Conservation (phyloP, 2,113 vertebrate species). For the Gopherus flavomarginatus region DNA sequence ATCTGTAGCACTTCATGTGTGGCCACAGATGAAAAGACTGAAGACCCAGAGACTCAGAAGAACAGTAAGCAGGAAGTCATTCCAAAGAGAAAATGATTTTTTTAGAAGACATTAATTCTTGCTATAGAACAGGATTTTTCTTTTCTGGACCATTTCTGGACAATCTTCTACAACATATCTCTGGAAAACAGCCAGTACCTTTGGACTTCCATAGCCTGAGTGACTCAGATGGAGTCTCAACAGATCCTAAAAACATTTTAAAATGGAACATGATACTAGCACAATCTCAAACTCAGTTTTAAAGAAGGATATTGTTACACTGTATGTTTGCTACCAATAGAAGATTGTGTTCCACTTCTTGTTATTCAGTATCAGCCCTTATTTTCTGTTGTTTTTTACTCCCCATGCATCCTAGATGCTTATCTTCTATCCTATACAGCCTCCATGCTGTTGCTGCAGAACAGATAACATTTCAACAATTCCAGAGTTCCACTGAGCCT, state of each 20-base stretch:
- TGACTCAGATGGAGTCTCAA: not conserved
- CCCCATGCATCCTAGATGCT: constrained; percentile 54
- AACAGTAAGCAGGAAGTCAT: not conserved
- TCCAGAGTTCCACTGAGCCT: constrained; percentile 28
- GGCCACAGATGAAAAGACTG: not conserved
- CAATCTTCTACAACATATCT: not conserved
- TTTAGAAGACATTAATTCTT: not conserved
- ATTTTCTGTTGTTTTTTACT: constrained; percentile 45
- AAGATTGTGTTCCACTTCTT: constrained; percentile 8
- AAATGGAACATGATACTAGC: not conserved
- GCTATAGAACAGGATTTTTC: not conserved
- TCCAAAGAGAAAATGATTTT: not conserved
- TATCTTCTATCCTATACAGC: constrained; percentile 47
- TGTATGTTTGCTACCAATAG: not conserved
- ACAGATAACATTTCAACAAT: constrained; percentile 19
- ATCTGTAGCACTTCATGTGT: not conserved
- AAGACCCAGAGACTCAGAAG: not conserved
- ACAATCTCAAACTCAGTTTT: not conserved
- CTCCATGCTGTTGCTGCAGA: constrained; percentile 53
- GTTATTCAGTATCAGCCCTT: constrained; percentile 18
- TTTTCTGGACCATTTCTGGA: not conserved
- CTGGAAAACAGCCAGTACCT: not conserved
- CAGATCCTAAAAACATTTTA: not conserved
- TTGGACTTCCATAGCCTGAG: not conserved
- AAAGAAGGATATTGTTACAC: not conserved